These are phyloP conservation scores for Rhagologus leucostigma DNA, from an alignment of 2,113 vertebrate genomes.

Conservation along the genomic window DNA sequence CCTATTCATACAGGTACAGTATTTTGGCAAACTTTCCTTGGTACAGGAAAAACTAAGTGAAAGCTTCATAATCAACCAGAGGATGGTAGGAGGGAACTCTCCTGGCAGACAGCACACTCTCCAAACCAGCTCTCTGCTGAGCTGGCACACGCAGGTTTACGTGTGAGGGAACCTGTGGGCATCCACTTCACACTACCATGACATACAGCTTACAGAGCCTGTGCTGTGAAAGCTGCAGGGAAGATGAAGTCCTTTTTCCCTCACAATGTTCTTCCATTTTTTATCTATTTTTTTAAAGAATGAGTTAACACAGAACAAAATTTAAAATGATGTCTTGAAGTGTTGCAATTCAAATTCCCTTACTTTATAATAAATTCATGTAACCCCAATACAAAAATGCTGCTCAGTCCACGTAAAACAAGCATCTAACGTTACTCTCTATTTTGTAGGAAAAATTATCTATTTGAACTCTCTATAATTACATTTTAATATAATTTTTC, in stretches of 20 bases:
- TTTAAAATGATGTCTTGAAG: not conserved
- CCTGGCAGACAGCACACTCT: not conserved
- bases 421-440: not conserved
- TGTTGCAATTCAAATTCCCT: not conserved
- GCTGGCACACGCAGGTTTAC: not conserved
- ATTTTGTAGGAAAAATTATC: not conserved
- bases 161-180: not conserved
- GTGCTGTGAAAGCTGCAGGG: not conserved
- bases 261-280: not conserved
- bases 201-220: not conserved
- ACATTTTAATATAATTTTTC: not conserved
- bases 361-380: not conserved
- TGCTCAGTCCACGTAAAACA: not conserved
- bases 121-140: not conserved
- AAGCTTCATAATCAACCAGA: not conserved
- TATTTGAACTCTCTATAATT: not conserved
- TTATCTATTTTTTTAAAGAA: not conserved
- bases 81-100: not conserved
- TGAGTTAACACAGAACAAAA: not conserved
- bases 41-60: not conserved
- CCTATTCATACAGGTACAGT: not conserved
- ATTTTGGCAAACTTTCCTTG: not conserved
- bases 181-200: not conserved
- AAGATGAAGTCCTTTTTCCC: not conserved
- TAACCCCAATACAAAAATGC: not conserved